Evolutionary conservation across 2,797 vertebrate genomes (phyloP), one percentile per base, ranked within the genome.

Genomic region (Halcyon chelicuti): DNA sequence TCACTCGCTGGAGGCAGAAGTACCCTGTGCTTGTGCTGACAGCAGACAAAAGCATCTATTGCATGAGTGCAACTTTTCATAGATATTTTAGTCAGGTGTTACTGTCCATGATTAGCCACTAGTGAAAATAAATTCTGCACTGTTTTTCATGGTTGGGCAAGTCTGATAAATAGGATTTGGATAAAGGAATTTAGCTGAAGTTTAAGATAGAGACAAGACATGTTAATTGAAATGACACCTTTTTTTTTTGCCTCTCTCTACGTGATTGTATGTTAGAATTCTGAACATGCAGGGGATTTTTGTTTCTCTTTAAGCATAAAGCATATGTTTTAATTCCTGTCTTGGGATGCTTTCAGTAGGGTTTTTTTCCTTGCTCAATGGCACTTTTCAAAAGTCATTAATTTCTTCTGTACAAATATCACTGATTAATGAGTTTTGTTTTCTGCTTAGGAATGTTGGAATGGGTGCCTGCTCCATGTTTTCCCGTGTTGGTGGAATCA

Each of bases 401-500:
- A 29, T 68, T 79, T 71, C 19, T 81, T 5, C 40, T 62, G 5
- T 67, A 15, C 62, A 68, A 47, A 65, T 55, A 18, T 49, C 12
- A 61, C 60, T 91, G 12, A 77, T 73, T 40, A 42, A 55, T 63
- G 42, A 11, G 47, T 67, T 65, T 80, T 86, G 1, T 57, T 93
- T 86, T 72, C 65, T 68, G 93, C 75, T 37, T 93, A 98, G 98
- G 96, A 98, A 98, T 47, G 98, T 98, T 51, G 98, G 98, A 73
- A 98, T 98, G 93, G 98, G 98, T 66, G 93, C 97, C 23, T 98
- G 98, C 62, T 98, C 98, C 83, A 98, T 98, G 98, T 98, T 98
- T 93, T 98, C 98, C 68, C 97, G 98, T 86, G 88, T 98, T 40
- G 98, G 98, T 67, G 98, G 98, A 72, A 98, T 98, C 40, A 96